phyloP scores from a whole-genome alignment of 2,797 vertebrate genomes.

The Cuniculus paca region DNA sequence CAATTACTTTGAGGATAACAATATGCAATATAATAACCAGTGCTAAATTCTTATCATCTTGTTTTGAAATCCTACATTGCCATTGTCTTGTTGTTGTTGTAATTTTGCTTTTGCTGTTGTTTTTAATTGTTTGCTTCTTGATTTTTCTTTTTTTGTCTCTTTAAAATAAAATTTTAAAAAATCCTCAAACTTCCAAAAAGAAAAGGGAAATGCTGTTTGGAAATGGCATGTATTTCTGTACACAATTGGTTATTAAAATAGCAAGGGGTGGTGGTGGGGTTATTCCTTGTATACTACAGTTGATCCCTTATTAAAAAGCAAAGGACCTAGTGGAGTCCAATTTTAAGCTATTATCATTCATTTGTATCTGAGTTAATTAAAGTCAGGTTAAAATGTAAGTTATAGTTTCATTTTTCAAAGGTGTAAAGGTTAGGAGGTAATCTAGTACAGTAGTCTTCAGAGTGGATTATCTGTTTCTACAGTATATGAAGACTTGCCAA shows the following conservation, averaged over 20 bases:
- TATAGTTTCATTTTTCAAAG: conserved; percentile 32
- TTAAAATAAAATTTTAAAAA: background rate
- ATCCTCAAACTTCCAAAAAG: background rate
- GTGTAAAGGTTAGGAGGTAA: background rate
- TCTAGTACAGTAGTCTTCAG: background rate
- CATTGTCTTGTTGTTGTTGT: too few relatives aligned
- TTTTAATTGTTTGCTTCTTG: too few relatives aligned
- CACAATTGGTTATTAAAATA: background rate
- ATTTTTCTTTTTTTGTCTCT: too few relatives aligned
- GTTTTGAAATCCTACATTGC: too few relatives aligned
- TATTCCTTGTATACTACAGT: background rate
- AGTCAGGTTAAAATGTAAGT: background rate
- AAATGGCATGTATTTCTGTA: background rate
- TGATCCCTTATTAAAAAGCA: background rate
- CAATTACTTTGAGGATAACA: too few relatives aligned
- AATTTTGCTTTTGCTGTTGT: too few relatives aligned
- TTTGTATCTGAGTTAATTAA: background rate
- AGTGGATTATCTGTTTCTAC: background rate
- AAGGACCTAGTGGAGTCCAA: background rate
- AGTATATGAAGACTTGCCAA: background rate
- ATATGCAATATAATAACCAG: too few relatives aligned
- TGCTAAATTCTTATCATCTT: too few relatives aligned
- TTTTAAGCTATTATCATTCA: background rate
- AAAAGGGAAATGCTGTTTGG: background rate
- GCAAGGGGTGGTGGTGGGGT: background rate